These are phyloP conservation scores for Equus quagga DNA, from an alignment of 2,113 vertebrate species.

Conservation along the genomic window DNA sequence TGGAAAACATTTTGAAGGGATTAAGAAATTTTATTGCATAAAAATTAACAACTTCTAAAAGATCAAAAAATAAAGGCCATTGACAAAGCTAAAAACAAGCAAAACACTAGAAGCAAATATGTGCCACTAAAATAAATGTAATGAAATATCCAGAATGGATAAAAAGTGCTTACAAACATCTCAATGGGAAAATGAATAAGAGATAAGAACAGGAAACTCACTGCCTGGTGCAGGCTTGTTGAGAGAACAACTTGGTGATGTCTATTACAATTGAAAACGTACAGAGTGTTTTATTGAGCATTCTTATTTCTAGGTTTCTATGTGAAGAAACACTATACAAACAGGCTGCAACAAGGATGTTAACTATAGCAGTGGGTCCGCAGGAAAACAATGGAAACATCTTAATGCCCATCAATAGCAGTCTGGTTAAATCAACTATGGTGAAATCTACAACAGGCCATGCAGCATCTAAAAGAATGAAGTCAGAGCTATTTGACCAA, in stretches of 20 bases:
- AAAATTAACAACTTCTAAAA: neutral
- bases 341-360: neutral
- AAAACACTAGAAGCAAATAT: constrained; percentile 34
- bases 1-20: neutral
- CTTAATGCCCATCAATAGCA: neutral
- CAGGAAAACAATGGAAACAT: neutral
- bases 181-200: neutral
- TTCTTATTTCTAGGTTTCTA: neutral
- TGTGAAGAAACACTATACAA: neutral
- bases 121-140: neutral
- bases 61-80: constrained; percentile 10
- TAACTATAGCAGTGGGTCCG: neutral
- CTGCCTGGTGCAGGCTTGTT: too few species aligned
- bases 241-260: neutral
- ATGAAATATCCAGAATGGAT: neutral
- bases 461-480: neutral
- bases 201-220: neutral
- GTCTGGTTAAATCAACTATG: neutral
- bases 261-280: neutral
- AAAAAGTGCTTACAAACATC: neutral
- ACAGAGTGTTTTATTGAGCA: neutral
- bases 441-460: neutral
- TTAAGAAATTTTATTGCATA: neutral
- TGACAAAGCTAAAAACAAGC: neutral
- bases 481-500: neutral